Evolutionary conservation across 2,888 invertebrate genomes (phyloP).

Genomic region (Zygothrica quintamaculata): DNA sequence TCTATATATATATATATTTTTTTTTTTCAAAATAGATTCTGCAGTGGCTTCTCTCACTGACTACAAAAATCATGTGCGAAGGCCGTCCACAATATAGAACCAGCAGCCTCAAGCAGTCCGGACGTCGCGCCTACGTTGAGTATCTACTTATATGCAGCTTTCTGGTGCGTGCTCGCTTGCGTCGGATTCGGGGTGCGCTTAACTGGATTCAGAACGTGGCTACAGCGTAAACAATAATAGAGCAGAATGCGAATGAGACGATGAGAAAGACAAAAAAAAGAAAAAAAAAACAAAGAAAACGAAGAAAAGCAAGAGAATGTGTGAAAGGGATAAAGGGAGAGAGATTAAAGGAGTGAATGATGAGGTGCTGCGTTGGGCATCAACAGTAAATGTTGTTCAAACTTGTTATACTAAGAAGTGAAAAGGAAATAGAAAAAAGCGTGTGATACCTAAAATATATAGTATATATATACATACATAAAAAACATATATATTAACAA

Average conservation of each 20-base stretch:
- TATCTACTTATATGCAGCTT: slow-evolving; percentile 90
- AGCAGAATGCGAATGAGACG: not conserved
- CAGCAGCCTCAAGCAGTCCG: slow-evolving; percentile 61
- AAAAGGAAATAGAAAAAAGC: slow-evolving; percentile 50
- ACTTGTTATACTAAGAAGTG: slow-evolving; percentile 41
- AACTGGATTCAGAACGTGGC: slow-evolving; percentile 87
- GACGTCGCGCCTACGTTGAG: slow-evolving; percentile 89
- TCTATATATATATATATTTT: slow-evolving; percentile 19
- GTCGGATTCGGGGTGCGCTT: slow-evolving; percentile 87
- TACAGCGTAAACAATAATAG: slow-evolving; percentile 28
- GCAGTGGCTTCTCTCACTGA: slow-evolving; percentile 90
- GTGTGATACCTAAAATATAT: slow-evolving; percentile 66
- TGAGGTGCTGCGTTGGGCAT: not conserved
- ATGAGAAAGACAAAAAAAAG: slow-evolving; percentile 2
- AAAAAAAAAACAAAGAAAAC: no score
- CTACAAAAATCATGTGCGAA: slow-evolving; percentile 90
- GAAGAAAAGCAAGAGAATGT: no score
- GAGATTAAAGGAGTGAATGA: not conserved
- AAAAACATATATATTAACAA: slow-evolving; percentile 15
- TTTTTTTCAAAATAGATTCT: slow-evolving; percentile 86
- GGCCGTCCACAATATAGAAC: slow-evolving; percentile 82
- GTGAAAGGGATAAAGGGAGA: no score
- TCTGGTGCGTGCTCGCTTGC: slow-evolving; percentile 87
- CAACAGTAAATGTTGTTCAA: slow-evolving; percentile 14
- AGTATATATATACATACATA: slow-evolving; percentile 34